Evolutionary conservation across 2,113 vertebrate genomes (phyloP).

Genomic region (Psilopsiagon aurifrons): DNA sequence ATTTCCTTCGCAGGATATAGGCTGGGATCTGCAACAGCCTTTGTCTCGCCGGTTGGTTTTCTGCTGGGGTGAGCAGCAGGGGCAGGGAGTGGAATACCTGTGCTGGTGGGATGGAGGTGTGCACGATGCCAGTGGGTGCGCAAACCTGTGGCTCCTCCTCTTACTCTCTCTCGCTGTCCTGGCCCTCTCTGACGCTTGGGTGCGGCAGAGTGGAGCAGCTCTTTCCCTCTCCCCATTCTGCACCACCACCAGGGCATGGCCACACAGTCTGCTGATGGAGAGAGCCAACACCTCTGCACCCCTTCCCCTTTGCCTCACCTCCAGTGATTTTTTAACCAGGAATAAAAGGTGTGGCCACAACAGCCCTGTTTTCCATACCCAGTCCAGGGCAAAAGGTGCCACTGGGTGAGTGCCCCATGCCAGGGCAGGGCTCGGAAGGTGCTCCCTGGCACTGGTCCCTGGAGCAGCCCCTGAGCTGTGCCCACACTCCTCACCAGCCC

Average conservation of each 20-base stretch:
- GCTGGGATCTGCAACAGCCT: background rate
- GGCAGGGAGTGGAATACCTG: background rate
- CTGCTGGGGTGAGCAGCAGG: background rate
- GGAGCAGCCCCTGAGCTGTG: background rate
- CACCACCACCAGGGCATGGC: fast-evolving
- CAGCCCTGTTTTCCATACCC: background rate
- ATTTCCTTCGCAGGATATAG: background rate
- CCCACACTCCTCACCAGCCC: background rate
- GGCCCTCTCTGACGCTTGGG: background rate
- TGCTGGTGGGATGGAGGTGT: background rate
- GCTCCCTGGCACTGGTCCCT: background rate
- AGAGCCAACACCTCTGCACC: background rate
- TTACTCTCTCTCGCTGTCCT: background rate
- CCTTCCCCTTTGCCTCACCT: background rate
- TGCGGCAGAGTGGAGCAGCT: background rate
- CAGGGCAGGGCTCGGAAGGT: background rate
- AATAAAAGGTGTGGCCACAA: background rate
- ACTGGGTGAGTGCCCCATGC: fast-evolving
- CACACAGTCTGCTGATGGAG: fast-evolving
- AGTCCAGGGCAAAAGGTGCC: background rate
- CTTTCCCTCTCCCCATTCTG: background rate
- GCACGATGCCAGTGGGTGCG: background rate
- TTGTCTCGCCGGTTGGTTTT: background rate
- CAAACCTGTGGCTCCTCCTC: background rate
- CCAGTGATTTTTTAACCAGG: slow-evolving; percentile 49